These are phyloP conservation scores for Leptoteleia sp. DNA, from an alignment of 1,140 invertebrate species.

Conservation along the genomic window DNA sequence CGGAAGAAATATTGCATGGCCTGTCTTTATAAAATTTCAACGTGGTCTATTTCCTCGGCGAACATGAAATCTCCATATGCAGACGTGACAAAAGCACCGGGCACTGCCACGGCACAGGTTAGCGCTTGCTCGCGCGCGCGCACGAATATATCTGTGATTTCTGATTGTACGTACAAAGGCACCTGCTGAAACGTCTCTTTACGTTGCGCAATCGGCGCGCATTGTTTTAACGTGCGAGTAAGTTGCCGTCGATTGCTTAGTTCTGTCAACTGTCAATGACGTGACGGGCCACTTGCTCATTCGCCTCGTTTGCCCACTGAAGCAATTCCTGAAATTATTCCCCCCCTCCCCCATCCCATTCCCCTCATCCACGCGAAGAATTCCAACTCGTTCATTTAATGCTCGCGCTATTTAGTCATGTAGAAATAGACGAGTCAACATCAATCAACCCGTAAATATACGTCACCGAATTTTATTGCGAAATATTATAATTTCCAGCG, in stretches of 20 bases:
- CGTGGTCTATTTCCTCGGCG: conserved; percentile 48
- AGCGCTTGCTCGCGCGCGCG: conserved; percentile 13
- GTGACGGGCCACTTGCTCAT: conserved; percentile 40
- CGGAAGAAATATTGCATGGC: conserved; percentile 37
- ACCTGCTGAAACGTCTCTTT: conserved; percentile 45
- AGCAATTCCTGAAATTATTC: conserved; percentile 25
- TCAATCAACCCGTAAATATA: too few relatives aligned
- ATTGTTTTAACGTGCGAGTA: conserved; percentile 48
- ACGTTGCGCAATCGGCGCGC: conserved; percentile 33
- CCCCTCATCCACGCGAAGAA: conserved; percentile 19
- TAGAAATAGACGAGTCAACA: neutral
- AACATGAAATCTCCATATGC: conserved; percentile 60
- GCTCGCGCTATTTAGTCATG: neutral
- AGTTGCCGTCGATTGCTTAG: conserved; percentile 31
- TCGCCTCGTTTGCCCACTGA: conserved; percentile 35
- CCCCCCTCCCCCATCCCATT: conserved; percentile 14
- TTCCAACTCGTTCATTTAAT: neutral
- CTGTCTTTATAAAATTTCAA: conserved; percentile 49
- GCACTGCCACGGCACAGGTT: neutral
- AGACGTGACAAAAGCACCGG: conserved; percentile 52
- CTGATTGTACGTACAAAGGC: conserved; percentile 49
- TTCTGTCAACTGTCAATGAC: conserved; percentile 44
- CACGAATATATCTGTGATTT: conserved; percentile 32
- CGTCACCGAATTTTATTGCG: too few relatives aligned
- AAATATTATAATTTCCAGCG: too few relatives aligned